phyloP scores from a whole-genome alignment of 1,140 invertebrate species.

The Magallana gigas region DNA sequence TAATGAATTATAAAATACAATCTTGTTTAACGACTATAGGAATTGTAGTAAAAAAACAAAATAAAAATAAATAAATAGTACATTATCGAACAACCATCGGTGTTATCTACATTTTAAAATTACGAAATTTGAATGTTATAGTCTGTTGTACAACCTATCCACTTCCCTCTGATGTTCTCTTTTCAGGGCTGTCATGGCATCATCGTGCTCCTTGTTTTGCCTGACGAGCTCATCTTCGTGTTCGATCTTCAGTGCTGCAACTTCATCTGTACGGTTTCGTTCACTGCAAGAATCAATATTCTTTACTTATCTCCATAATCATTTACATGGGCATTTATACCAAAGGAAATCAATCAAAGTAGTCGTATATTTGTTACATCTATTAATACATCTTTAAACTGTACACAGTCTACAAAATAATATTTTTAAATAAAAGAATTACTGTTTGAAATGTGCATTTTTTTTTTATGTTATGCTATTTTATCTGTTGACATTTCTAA shows the following conservation, averaged over 20 bases:
- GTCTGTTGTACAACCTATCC: background rate
- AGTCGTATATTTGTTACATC: no score
- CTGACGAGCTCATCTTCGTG: background rate
- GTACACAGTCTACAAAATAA: no score
- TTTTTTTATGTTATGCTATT: no score
- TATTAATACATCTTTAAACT: no score
- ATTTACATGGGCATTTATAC: no score
- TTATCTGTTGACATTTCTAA: no score
- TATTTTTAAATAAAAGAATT: no score
- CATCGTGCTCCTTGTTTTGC: background rate
- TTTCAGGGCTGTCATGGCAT: background rate
- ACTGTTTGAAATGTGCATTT: no score
- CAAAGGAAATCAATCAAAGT: no score
- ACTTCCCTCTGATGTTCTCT: background rate
- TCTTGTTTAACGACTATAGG: background rate
- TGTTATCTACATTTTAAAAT: background rate
- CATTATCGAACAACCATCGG: background rate
- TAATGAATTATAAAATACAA: background rate
- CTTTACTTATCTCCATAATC: no score
- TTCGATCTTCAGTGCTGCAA: background rate
- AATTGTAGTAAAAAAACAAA: background rate
- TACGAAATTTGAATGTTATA: no score
- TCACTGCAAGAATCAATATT: background rate
- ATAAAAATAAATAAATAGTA: background rate
- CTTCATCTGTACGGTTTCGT: background rate